Percentiles rank a stretch among this genome's conserved stretches.
Conservation (phyloP, 2,888 invertebrate species). For the Eilema sororculum region DNA sequence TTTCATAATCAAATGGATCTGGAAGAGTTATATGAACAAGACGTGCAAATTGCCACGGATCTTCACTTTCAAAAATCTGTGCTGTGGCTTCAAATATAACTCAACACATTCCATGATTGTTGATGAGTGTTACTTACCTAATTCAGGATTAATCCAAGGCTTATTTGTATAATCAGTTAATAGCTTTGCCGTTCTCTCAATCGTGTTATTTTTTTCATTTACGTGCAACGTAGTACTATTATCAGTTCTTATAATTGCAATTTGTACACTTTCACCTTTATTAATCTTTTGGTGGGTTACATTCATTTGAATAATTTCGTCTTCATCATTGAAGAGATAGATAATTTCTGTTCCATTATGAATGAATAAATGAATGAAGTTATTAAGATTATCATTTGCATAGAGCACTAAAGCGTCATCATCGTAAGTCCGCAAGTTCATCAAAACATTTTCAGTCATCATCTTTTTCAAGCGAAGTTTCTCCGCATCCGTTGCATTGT, state of each 20-base stretch:
- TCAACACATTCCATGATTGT: neutral
- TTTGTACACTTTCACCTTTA: conserved; percentile 94
- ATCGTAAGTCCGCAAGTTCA: conserved; percentile 96
- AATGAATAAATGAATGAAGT: conserved; percentile 96
- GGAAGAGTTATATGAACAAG: neutral
- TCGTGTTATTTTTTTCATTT: conserved; percentile 91
- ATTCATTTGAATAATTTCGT: conserved; percentile 93
- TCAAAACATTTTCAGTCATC: conserved; percentile 92
- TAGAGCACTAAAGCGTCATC: conserved; percentile 93
- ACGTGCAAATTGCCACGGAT: neutral
- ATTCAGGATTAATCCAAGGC: conserved; percentile 94
- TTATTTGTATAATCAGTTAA: conserved; percentile 93
- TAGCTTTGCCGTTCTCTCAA: conserved; percentile 90
- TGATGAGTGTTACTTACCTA: conserved; percentile 82
- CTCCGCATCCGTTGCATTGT: conserved; percentile 88
- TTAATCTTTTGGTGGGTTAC: conserved; percentile 92
- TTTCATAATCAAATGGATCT: neutral
- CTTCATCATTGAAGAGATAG: conserved; percentile 94
- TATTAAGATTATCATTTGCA: conserved; percentile 96
- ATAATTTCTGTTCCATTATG: conserved; percentile 93
- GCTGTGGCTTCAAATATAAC: neutral
- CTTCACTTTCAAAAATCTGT: neutral
- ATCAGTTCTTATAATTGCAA: conserved; percentile 92
- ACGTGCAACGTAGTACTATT: conserved; percentile 93
- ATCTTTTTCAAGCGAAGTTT: conserved; percentile 90